Evolutionary conservation across 2,113 vertebrate species (phyloP), one percentile per base, ranked within the genome.

Genomic region (Corythornis vintsioides): DNA sequence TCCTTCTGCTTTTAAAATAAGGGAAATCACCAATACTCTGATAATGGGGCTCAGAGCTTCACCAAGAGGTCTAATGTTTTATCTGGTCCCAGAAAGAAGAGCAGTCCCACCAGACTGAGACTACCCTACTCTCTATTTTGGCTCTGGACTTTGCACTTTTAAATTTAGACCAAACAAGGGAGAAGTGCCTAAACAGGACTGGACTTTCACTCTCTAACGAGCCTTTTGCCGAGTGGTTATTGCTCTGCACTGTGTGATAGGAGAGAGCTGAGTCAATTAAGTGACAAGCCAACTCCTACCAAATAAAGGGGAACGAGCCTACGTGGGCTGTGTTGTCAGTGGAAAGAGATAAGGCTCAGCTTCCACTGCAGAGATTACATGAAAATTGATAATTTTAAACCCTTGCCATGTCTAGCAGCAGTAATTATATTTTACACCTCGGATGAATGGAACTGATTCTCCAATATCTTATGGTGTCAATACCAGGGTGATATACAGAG

Each of bases 341-440:
- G 81, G 16, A 33, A 83, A 35, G 73, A 86, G 63, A 71, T 63
- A 55, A 85, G 47, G 53, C 45, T 90, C 56, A 29, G 69, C 21
- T 88, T 50, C 57, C 2, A 0, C 60, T 57, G 86, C 77, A 79
- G 73, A 75, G 29, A 47, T 70, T 86, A 38, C 42, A 18, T 5
- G n/a, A 57, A 47, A 33, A 57, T 0, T 45, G 87, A 31, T 72
- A 9, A 72, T 43, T 71, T 85, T 72, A 69, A 91, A 48, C 63
- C 47, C n/a, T 45, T 25, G 20, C 48, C 25, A 29, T 75, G 70
- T 66, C 76, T 63, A 72, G 43, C 65, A 78, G 61, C 52, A 24
- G 26, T 69, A 65, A 90, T 90, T 86, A 16, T 15, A 67, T 71
- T 86, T 78, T 90, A 78, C 73, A 82, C n/a, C 59, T 93, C 1